Base-by-base conservation (phyloP, 2,113 vertebrate genomes). In the Cygnus buccinator region DNA sequence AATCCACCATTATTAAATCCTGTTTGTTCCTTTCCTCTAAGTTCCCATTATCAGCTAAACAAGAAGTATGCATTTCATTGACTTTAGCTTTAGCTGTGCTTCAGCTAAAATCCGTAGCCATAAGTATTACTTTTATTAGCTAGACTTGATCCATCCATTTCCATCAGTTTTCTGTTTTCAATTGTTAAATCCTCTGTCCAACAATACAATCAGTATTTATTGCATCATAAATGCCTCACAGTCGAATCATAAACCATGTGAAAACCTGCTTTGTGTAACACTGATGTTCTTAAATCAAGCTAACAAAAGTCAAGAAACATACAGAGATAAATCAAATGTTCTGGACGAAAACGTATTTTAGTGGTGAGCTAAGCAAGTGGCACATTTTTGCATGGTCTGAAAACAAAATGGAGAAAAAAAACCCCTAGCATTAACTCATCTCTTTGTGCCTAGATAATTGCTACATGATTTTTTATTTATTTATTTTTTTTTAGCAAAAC, bases 171-270 rank as follows among this genome's bases (percentile, higher is more conserved):
- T 91, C 88, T 94, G 74, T 66, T 94, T 93, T 84, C 89, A 87
- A 37, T 89, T 89, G 61, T 78, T 92, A 89, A 90, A 87, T 88
- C 43, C 68, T 88, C 43, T 87, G 19, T 52, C 52, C 68, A 96
- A 80, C 72, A 86, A 92, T 61, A 87, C 28, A 66, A 80, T n/a
- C 65, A 89, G 73, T 94, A 90, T 93, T 93, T 94, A 94, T 96
- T 89, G 86, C 88, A 87, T 78, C 80, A 90, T 89, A 96, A 93
- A 89, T 92, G 65, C 48, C 66, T 93, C 68, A 72, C 79, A 94
- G 90, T 72, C 76, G 90, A 92, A 75, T 77, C 73, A 87, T 93
- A 96, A 96, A 94, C 80, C 55, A 77, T 79, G 29, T 39, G 48
- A 89, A 90, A 95, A 94, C 79, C 73, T 82, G 58, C 61, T 44